Base-by-base conservation (phyloP, 2,888 invertebrate genomes). In the Nebria brevicollis region DNA sequence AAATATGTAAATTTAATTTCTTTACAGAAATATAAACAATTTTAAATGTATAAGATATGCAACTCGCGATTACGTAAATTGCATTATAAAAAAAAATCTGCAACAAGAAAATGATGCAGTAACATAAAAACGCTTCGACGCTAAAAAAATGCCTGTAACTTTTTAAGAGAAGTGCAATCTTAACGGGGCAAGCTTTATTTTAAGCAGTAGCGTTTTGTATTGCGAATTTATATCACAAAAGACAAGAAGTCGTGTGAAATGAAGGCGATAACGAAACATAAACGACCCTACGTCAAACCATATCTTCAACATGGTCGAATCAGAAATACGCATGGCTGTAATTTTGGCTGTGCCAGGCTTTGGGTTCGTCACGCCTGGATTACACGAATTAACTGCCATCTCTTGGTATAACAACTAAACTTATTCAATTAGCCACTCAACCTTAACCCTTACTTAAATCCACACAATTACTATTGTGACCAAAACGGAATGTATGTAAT, bases 341-440 rank as follows among this genome's bases (percentile, higher is more conserved):
- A 34, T 54, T 54, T 54, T 54, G 13, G 54, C 7, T 54, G 54
- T 54, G 54, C 54, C 54, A 11, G 54, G 54, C 13, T 54, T 54
- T 13, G 8, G 54, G 54, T 54, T 54, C 54, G 54, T 54, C 54
- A 54, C 54, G 54, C 54, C 54, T 13, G 54, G 54, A 54, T 54
- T 54, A 54, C 54, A 54, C 54, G 54, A 54, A 54, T 54, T 54
- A 54, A 54, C 54, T 54, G 54, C 54, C 54, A 54, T 54, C 54
- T 54, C 54, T 13, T 13, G 54, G 54, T 54, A 6, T 54, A 54
- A 54, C 54, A 54, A 54, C 54, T 8, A 54, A 54, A 54, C 54
- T 54, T 54, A 54, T 54, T 6, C 54, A 54, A 54, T 54, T 54
- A 54, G 54, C 54, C 13, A 11, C 2, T 54, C 54, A 54, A 13